Base-by-base conservation (phyloP, 2,113 vertebrate genomes). In the Ictalurus punctatus region DNA sequence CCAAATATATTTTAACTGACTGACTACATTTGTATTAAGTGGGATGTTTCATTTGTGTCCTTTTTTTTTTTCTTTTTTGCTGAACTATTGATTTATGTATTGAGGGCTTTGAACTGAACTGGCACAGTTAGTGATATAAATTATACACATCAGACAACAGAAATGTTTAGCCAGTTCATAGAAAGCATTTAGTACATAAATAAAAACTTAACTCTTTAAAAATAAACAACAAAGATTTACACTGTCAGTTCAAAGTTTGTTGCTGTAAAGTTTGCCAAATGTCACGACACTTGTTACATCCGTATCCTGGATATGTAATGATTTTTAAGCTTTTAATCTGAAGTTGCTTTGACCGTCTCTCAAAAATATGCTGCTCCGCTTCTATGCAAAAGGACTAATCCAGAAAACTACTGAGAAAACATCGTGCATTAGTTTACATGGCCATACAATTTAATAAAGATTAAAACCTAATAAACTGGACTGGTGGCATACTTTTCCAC, bases 341-440 rank as follows among this genome's bases (percentile, higher is more conserved):
- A 86, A 10, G 37, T 40, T 44, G 37, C 73, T 52, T 48, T 79
- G 12, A 48, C 30, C 3, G 6, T 54, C n/a, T n/a, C 3, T 59
- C 13, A 23, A 9, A 80, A 30, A 58, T 21, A 6, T 48, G 73
- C 73, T 86, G 37, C 54, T 25, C 6, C 9, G 59, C 37, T 52
- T 81, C 78, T 81, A 9, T 82, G 86, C 86, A 82, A 87, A 82
- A 71, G 17, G 25, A 17, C 78, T 56, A 81, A 82, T 71, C 14
- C 48, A 86, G 59, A 48, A 67, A 37, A 74, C 56, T 76, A 44
- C 27, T 73, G n/a, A 85, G 52, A 86, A 86, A 40, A 52, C 48
- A 71, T 71, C 44, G 56, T 63, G 74, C 56, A 34, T 67, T 63
- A 3, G 58, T 65, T 52, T 48, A 63, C 23, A 30, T 87, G 58